A percentile compares a stretch with the other conserved stretches of the same genome.
Conservation (phyloP, 2,888 invertebrate genomes). For the Sinodicranocentrus sp. region DNA sequence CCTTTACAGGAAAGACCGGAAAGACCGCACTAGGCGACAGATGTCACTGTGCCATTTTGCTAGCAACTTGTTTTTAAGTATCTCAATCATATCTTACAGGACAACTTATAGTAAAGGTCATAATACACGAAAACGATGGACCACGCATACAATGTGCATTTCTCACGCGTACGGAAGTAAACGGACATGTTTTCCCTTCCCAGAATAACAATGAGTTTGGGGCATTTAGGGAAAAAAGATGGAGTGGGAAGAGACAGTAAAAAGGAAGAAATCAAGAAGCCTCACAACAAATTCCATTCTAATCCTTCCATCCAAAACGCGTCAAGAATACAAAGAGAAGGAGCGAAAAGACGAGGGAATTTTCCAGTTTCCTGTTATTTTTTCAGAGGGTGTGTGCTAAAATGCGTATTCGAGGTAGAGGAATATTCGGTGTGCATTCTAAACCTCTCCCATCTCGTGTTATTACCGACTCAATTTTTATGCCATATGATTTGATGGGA, state of each 20-base stretch:
- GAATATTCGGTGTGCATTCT: neutral
- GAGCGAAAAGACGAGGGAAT: neutral
- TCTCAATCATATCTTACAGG: no score
- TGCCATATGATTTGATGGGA: conserved; percentile 38
- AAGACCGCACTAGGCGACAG: no score
- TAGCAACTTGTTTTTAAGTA: no score
- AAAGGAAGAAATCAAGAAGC: conserved; percentile 50
- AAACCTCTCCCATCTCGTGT: neutral
- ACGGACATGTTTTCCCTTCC: conserved; percentile 34
- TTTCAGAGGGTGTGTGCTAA: no score
- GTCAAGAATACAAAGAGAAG: conserved; percentile 27
- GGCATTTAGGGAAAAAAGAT: conserved; percentile 29
- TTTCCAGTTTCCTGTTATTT: conserved; percentile 12
- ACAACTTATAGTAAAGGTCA: no score
- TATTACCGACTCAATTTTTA: conserved; percentile 40
- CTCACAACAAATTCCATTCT: conserved; percentile 65
- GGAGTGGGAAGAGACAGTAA: conserved; percentile 44
- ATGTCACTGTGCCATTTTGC: no score
- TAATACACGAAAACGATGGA: neutral
- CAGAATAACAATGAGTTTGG: conserved; percentile 50
- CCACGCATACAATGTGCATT: conserved; percentile 12
- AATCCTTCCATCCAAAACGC: conserved; percentile 61
- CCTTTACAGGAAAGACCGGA: no score
- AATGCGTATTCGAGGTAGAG: neutral
- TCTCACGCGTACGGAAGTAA: conserved; percentile 39